Conservation (phyloP, 2,797 vertebrate genomes). For the Channallabes apus region DNA sequence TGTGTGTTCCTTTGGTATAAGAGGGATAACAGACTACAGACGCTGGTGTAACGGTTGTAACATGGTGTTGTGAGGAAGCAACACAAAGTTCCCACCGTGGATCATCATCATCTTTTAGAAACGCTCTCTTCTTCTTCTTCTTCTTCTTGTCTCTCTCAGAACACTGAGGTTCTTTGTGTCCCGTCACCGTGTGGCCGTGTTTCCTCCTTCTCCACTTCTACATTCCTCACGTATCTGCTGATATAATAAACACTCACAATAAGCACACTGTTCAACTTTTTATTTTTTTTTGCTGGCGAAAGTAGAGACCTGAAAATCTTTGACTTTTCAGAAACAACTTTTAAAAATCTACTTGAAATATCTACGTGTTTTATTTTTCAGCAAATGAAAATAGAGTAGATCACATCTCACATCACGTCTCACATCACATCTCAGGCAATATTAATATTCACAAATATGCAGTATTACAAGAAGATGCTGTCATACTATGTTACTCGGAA, state of each 20-base stretch:
- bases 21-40: not conserved
- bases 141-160: slow-evolving; percentile 47
- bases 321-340: not conserved
- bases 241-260: slow-evolving; percentile 46
- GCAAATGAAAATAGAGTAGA: too few relatives aligned
- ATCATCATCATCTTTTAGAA: not conserved
- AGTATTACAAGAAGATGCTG: too few relatives aligned
- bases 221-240: slow-evolving; percentile 73
- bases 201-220: slow-evolving; percentile 68
- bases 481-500: too few relatives aligned
- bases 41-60: too few relatives aligned
- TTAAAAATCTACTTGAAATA: not conserved
- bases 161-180: slow-evolving; percentile 72
- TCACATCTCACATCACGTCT: too few relatives aligned
- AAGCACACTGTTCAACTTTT: too few relatives aligned
- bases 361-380: not conserved
- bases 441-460: too few relatives aligned
- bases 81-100: not conserved
- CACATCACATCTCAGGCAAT: too few relatives aligned
- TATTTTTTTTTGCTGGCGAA: too few relatives aligned
- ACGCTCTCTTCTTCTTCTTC: not conserved
- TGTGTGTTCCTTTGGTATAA: not conserved
- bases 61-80: too few relatives aligned
- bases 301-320: not conserved
- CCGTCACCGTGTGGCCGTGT: slow-evolving; percentile 56